Evolutionary conservation across 2,797 vertebrate genomes (phyloP).

Genomic region (Pseudochirops cupreus): DNA sequence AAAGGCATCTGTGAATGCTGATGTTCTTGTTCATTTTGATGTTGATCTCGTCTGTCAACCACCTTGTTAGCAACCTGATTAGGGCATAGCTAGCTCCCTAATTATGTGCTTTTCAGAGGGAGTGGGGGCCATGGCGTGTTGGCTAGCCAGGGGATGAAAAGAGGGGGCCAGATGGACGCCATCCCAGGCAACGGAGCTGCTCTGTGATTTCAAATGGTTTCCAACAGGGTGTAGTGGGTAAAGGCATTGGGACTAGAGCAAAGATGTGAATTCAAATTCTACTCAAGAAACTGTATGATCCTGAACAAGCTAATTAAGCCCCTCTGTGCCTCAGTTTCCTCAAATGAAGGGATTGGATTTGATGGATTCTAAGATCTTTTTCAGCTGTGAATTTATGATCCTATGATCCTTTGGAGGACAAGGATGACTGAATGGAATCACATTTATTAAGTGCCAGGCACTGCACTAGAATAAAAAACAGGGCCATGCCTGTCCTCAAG

Average conservation of each 20-base stretch:
- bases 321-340: not conserved
- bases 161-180: not conserved
- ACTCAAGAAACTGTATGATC: not conserved
- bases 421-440: not conserved
- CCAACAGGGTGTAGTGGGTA: not conserved
- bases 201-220: not conserved
- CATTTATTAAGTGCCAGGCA: not conserved
- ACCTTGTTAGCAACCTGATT: conserved; percentile 73
- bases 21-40: conserved; percentile 32
- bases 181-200: not conserved
- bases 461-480: not conserved
- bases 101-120: conserved; percentile 63
- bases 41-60: conserved; percentile 64
- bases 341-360: not conserved
- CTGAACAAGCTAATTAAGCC: not conserved
- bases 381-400: not conserved
- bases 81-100: conserved; percentile 71
- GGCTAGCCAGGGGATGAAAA: not conserved
- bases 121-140: conserved; percentile 43
- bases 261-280: not conserved
- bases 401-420: not conserved
- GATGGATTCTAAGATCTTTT: not conserved
- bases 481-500: not conserved
- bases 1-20: conserved; percentile 50
- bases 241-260: not conserved